Conservation (phyloP, 2,113 vertebrate genomes). For the Brachionichthys hirsutus region DNA sequence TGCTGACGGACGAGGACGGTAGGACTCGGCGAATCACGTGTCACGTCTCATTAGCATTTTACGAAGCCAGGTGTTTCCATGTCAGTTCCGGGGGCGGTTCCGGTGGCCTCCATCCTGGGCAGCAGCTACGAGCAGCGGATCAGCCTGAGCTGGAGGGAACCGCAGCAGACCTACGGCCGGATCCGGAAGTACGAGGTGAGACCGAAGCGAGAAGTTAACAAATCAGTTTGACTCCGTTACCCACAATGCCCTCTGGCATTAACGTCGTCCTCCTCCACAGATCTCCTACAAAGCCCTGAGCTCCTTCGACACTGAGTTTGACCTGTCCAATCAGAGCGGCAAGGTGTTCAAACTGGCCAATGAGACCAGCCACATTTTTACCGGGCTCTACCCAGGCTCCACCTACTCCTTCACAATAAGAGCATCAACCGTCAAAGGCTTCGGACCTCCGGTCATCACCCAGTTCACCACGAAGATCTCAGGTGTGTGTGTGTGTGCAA, state of each 20-base stretch:
- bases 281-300: conserved; percentile 97
- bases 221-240: conserved; percentile 5
- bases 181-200: conserved; percentile 93
- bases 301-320: conserved; percentile 96
- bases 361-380: conserved; percentile 91
- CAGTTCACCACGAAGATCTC: conserved; percentile 98
- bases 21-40: no score
- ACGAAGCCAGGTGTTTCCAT: no score
- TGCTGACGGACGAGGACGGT: conserved; percentile 95
- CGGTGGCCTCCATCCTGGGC: conserved; percentile 89
- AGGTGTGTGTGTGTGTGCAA: conserved; percentile 71
- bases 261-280: conserved; percentile 64
- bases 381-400: conserved; percentile 90
- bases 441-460: conserved; percentile 87
- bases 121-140: conserved; percentile 96
- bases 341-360: conserved; percentile 91
- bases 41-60: no score
- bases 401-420: conserved; percentile 96
- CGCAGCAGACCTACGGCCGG: conserved; percentile 88
- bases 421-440: conserved; percentile 95
- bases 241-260: not conserved
- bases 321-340: conserved; percentile 95
- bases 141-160: conserved; percentile 91
- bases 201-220: no score
- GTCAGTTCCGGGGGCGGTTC: conserved; percentile 89